Conservation (phyloP, 2,113 vertebrate species). For the Burhinus oedicnemus region DNA sequence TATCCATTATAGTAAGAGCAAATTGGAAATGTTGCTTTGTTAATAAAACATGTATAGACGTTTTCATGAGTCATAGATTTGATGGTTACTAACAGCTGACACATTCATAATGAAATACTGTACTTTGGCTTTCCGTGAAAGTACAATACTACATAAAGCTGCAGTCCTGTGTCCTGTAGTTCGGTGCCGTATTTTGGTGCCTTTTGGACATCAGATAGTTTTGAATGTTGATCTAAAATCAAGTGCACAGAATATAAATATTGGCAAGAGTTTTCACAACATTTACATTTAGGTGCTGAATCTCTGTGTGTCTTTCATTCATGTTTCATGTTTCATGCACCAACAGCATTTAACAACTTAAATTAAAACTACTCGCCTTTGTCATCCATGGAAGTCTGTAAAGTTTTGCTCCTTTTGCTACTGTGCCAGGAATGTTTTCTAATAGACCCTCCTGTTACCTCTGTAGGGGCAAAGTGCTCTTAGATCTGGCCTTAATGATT, state of each 20-base stretch:
- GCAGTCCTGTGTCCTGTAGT: background rate
- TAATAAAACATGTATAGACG: constrained; percentile 63
- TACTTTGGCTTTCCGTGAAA: constrained; percentile 13
- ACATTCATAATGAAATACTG: constrained; percentile 65
- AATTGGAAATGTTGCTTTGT: constrained; percentile 70
- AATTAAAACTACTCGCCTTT: background rate
- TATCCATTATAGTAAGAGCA: constrained; percentile 65
- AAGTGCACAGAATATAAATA: background rate
- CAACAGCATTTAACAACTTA: background rate
- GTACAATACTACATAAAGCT: background rate
- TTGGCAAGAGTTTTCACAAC: background rate
- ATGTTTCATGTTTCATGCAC: background rate
- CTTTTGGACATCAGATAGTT: background rate
- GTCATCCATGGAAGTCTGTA: background rate
- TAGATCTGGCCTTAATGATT: background rate
- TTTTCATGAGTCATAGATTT: constrained; percentile 70
- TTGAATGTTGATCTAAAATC: constrained; percentile 40
- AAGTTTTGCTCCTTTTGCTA: background rate
- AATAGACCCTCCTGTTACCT: background rate
- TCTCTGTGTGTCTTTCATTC: background rate
- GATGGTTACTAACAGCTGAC: constrained; percentile 63
- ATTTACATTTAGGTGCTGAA: background rate
- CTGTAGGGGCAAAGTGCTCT: background rate
- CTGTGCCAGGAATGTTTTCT: background rate
- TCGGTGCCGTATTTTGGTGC: background rate